Evolutionary conservation across 2,888 invertebrate species (phyloP), one percentile per base, ranked within the genome.

Genomic region (Venusia cambrica): DNA sequence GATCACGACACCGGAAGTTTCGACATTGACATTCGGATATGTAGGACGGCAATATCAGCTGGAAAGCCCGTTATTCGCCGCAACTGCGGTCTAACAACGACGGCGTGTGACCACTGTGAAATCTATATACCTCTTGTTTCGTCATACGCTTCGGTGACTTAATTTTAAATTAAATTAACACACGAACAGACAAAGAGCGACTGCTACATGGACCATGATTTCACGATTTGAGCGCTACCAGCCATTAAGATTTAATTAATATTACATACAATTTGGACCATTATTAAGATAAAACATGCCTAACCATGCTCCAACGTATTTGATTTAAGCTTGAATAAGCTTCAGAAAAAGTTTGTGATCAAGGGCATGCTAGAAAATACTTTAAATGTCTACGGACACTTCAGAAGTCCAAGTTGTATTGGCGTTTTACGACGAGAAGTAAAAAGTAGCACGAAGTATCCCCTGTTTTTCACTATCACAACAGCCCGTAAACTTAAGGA

Each of bases 371-470:
- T 10, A 17, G 4, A 32, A 38, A 38, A 27, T 16, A 27, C 21
- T 31, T 27, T 22, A 18, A 28, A 38, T 29, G 33, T 28, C 24
- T 11, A 38, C 38, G 21, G 22, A 29, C 43, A 37, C 34, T 41
- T 37, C 26, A 5, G 12, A 36, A 41, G 39, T 22, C 30, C 19
- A 42, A 48, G 47, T 47, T 51, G 38, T 30, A 56, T 50, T 42
- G 49, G 38, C 48, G 47, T 63, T 62, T 63, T 57, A 58, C 48
- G 54, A 49, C 49, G 43, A 38, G 41, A 45, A 52, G 52, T 38
- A 40, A 48, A 45, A 36, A 42, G 52, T 54, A 51, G 51, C 47
- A 51, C 29, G 40, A 48, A 51, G 51, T 48, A 49, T 44, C 43
- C 38, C 24, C 50, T 46, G 44, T 48, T 37, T 39, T 28, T 42